Conservation (phyloP, 2,797 vertebrate genomes). For the Gymnoscopelus braueri region DNA sequence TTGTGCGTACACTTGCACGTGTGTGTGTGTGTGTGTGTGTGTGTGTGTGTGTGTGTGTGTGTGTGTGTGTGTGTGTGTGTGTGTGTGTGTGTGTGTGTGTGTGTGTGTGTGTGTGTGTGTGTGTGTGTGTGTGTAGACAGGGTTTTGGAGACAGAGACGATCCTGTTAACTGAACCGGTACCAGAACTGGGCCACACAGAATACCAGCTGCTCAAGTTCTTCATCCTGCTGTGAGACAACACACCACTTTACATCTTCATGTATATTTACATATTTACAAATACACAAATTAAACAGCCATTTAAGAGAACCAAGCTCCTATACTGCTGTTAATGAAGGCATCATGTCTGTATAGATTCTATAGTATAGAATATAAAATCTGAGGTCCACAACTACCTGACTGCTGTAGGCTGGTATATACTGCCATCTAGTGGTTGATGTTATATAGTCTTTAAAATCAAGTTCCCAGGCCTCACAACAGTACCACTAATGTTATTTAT, state of each 20-base stretch:
- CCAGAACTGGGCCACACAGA: constrained; percentile 83
- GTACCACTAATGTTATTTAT: too few species aligned
- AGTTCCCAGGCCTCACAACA: too few species aligned
- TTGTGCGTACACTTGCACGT: not conserved
- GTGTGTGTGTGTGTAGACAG: constrained; percentile 74
- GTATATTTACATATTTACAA: not conserved
- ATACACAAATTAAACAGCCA: too few species aligned
- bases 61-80: constrained; percentile 1
- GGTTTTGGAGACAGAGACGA: constrained; percentile 80
- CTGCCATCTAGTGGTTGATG: too few species aligned
- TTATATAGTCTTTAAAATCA: too few species aligned
- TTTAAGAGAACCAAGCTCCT: too few species aligned
- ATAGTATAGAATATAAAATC: too few species aligned
- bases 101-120: constrained; percentile 9
- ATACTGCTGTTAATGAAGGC: too few species aligned
- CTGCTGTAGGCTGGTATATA: too few species aligned
- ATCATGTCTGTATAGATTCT: too few species aligned
- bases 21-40: not conserved
- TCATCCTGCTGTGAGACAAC: constrained; percentile 88
- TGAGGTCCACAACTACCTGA: too few species aligned
- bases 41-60: not conserved
- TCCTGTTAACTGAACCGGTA: constrained; percentile 76
- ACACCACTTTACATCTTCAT: not conserved
- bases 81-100: not conserved
- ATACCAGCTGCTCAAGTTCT: constrained; percentile 88